phyloP scores from a whole-genome alignment of 2,888 invertebrate species.

The Hydraecia micacea region DNA sequence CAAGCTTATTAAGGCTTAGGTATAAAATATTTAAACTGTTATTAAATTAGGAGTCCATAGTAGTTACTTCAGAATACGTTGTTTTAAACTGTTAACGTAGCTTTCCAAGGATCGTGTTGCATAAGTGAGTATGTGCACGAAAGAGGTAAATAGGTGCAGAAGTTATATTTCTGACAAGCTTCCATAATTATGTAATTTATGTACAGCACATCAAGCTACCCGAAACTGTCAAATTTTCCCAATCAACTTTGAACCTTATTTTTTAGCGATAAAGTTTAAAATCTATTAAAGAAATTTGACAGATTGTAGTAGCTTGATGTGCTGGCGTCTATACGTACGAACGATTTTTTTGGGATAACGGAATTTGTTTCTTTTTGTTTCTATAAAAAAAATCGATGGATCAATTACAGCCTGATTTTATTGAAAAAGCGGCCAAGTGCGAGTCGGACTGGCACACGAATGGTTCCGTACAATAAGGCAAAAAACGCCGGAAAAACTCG shows the following conservation, averaged over 20 bases:
- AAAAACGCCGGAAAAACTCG: no score
- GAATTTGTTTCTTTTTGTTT: background rate
- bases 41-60: conserved; percentile 30
- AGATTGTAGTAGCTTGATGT: no score
- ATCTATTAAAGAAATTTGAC: no score
- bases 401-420: background rate
- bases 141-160: conserved; percentile 8
- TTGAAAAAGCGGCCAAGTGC: background rate
- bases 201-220: no score
- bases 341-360: background rate
- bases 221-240: no score
- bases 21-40: conserved; percentile 44
- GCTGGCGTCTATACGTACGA: no score
- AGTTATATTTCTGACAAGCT: background rate
- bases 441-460: background rate
- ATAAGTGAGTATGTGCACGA: conserved; percentile 23
- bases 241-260: no score
- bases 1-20: conserved; percentile 4
- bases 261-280: no score
- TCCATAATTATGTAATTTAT: background rate
- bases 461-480: no score
- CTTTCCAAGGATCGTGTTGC: conserved; percentile 40
- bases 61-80: conserved; percentile 18
- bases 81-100: conserved; percentile 34
- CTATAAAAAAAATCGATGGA: background rate